Conservation (phyloP, 2,113 vertebrate genomes). For the Prunella fulvescens region DNA sequence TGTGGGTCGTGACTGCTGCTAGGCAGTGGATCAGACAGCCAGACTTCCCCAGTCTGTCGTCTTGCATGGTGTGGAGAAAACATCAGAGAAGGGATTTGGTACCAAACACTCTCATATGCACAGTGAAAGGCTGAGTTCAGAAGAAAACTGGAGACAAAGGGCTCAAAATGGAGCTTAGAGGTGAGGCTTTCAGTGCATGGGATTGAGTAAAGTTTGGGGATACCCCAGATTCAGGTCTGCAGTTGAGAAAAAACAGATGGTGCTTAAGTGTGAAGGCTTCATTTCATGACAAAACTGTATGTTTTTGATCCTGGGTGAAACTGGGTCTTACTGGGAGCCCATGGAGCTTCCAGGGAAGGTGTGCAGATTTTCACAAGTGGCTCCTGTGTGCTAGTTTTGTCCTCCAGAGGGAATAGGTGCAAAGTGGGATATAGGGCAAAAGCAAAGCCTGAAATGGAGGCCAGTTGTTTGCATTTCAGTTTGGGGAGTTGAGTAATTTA, state of each 20-base stretch:
- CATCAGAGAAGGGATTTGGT: background rate
- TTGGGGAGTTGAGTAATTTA: background rate
- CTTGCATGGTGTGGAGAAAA: background rate
- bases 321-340: background rate
- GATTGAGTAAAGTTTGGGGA: background rate
- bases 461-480: background rate
- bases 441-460: background rate
- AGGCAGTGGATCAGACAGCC: background rate
- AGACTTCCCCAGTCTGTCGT: background rate
- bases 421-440: background rate
- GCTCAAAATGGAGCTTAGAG: background rate
- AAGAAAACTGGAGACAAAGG: background rate
- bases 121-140: background rate
- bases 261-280: background rate
- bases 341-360: background rate
- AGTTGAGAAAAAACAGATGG: background rate
- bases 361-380: background rate
- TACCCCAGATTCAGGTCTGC: background rate
- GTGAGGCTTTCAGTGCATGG: background rate
- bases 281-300: background rate
- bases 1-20: background rate
- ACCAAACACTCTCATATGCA: background rate
- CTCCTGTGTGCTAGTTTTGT: constrained; percentile 8
- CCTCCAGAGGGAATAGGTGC: background rate
- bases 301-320: background rate